Evolutionary conservation across 2,888 invertebrate genomes (phyloP).

Genomic region (Steromphala cineraria): DNA sequence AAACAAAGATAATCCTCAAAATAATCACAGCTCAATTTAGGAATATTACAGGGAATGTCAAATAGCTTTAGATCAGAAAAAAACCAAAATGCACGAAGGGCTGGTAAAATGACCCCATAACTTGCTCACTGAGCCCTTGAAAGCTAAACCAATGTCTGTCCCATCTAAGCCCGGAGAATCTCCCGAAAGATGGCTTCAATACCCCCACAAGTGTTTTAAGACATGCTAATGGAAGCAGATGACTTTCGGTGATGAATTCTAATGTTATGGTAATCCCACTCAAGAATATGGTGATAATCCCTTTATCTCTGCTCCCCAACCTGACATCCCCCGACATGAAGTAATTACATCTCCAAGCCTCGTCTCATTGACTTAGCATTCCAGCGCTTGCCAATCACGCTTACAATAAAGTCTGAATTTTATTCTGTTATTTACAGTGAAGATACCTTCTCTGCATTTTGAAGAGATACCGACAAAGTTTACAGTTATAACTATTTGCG

Average conservation of each 20-base stretch:
- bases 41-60: too few relatives aligned
- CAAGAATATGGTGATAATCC: slow-evolving; percentile 6
- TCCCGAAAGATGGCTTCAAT: not conserved
- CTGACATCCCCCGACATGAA: not conserved
- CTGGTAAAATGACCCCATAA: too few relatives aligned
- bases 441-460: not conserved
- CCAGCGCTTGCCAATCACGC: not conserved
- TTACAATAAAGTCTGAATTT: not conserved
- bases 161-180: too few relatives aligned
- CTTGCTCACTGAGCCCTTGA: too few relatives aligned
- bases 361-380: not conserved
- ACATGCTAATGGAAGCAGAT: not conserved
- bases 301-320: not conserved
- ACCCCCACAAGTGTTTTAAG: not conserved
- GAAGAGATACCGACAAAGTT: slow-evolving; percentile 2
- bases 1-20: too few relatives aligned
- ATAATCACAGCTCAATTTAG: too few relatives aligned
- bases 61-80: not conserved
- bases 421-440: not conserved
- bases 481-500: slow-evolving; percentile 8
- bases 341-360: not conserved
- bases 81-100: not conserved
- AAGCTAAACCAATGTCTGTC: too few relatives aligned
- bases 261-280: slow-evolving; percentile 2
- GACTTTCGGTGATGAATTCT: not conserved